Percentiles rank a stretch among this genome's conserved stretches.
Conservation (phyloP, 2,888 invertebrate species). For the Hoplodrina blanda region DNA sequence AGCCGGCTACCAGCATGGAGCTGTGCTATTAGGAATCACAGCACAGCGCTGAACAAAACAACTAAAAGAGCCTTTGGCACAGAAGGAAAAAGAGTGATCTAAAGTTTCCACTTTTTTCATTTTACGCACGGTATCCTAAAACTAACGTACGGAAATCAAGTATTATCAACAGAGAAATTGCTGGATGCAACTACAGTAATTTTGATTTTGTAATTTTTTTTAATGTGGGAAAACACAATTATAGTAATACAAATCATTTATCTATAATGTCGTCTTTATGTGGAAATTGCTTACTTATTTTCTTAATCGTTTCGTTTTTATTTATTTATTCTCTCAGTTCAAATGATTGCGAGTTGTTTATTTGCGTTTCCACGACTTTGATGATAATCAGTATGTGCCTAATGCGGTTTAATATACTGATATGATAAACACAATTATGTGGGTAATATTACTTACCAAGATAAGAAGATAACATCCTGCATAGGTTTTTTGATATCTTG, state of each 20-base stretch:
- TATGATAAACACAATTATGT: slow-evolving; percentile 31
- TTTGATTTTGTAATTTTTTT: slow-evolving; percentile 3
- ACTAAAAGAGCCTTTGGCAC: too few species aligned
- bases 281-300: too few species aligned
- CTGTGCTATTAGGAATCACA: too few species aligned
- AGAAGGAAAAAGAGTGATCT: too few species aligned
- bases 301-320: neutral
- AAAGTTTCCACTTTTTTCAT: too few species aligned
- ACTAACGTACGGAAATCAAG: too few species aligned
- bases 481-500: neutral
- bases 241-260: slow-evolving; percentile 6
- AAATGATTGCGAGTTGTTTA: slow-evolving; percentile 20
- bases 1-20: too few species aligned
- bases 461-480: slow-evolving; percentile 37
- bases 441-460: slow-evolving; percentile 4
- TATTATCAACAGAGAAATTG: neutral
- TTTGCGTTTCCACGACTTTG: slow-evolving; percentile 19
- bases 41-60: too few species aligned
- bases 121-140: too few species aligned
- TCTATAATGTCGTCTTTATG: slow-evolving; percentile 1
- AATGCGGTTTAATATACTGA: slow-evolving; percentile 21
- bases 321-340: neutral
- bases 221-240: neutral
- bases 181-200: neutral
- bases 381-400: slow-evolving; percentile 23